phyloP scores from a whole-genome alignment of 64 coral and sea anemone genomes.

The Actinia tenebrosa region DNA sequence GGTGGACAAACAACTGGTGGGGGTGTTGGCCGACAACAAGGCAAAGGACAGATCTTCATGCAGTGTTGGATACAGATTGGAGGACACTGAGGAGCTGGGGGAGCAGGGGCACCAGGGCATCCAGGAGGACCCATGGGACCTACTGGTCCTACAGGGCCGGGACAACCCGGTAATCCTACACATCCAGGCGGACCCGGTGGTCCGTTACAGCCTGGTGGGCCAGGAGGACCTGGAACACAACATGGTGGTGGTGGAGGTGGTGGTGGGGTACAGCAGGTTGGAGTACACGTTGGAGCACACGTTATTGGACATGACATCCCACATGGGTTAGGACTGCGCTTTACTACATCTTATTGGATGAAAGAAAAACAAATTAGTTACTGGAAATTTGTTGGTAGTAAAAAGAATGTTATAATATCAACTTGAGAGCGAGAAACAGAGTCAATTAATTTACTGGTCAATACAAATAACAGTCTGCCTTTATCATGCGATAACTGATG shows the following conservation, averaged over 20 bases:
- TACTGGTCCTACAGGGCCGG: conserved; percentile 54
- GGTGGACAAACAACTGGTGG: conserved; percentile 68
- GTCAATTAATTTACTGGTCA: too few species aligned
- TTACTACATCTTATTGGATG: conserved; percentile 11
- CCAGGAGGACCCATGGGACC: conserved; percentile 68
- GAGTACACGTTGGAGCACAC: conserved; percentile 59
- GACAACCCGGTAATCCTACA: conserved; percentile 62
- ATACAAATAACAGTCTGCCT: too few species aligned
- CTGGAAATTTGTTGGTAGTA: too few species aligned
- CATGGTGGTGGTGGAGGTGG: conserved; percentile 50
- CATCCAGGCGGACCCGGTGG: conserved; percentile 42
- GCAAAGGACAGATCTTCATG: conserved; percentile 86
- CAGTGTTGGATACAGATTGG: conserved; percentile 96
- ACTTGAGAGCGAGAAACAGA: too few species aligned
- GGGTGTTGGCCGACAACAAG: conserved; percentile 59
- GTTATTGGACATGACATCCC: conserved; percentile 28
- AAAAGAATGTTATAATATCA: too few species aligned
- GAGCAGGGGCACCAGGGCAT: conserved; percentile 63
- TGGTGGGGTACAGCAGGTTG: conserved; percentile 68
- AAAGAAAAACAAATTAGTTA: background rate
- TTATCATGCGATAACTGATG: too few species aligned
- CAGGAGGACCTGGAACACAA: conserved; percentile 24
- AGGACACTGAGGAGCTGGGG: conserved; percentile 75
- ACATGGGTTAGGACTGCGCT: conserved; percentile 63
- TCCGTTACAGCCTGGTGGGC: conserved; percentile 37